These are phyloP conservation scores for Timema podura DNA, from an alignment of 2,888 invertebrate species.

Conservation along the genomic window DNA sequence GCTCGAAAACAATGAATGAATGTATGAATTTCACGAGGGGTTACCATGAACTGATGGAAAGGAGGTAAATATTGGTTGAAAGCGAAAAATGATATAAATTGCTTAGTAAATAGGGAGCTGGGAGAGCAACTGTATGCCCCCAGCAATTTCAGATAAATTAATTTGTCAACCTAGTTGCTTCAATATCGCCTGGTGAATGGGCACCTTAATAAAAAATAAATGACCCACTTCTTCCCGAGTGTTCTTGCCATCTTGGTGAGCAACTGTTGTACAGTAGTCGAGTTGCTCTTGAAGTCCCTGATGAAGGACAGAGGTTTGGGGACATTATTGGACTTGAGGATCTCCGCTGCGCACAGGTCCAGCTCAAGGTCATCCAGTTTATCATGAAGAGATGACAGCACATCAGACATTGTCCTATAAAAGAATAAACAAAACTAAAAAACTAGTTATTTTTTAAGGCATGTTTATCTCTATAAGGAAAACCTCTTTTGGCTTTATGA, in stretches of 20 bases:
- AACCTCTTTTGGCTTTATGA: too few relatives aligned
- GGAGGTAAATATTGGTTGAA: not conserved
- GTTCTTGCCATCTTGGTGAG: slow-evolving; percentile 30
- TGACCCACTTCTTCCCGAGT: slow-evolving; percentile 29
- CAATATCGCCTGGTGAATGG: too few relatives aligned
- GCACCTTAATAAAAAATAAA: not conserved
- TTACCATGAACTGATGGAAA: not conserved
- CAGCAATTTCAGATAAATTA: slow-evolving; percentile 9
- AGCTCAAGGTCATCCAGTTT: slow-evolving; percentile 48
- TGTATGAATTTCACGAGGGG: too few relatives aligned
- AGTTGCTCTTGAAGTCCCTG: slow-evolving; percentile 43
- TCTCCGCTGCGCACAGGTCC: slow-evolving; percentile 50
- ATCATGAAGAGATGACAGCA: slow-evolving; percentile 15
- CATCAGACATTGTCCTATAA: not conserved
- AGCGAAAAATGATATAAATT: not conserved
- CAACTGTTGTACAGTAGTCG: slow-evolving; percentile 39
- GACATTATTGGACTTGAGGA: slow-evolving; percentile 50
- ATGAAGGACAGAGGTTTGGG: slow-evolving; percentile 50
- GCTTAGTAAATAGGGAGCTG: not conserved
- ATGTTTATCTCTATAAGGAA: too few relatives aligned
- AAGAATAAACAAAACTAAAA: too few relatives aligned
- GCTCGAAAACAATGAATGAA: too few relatives aligned
- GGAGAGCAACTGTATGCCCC: slow-evolving; percentile 10
- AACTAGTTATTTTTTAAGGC: too few relatives aligned
- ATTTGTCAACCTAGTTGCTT: not conserved